These are phyloP conservation scores for Philotrypesis tridentata DNA, from an alignment of 1,140 invertebrate genomes.

Conservation along the genomic window DNA sequence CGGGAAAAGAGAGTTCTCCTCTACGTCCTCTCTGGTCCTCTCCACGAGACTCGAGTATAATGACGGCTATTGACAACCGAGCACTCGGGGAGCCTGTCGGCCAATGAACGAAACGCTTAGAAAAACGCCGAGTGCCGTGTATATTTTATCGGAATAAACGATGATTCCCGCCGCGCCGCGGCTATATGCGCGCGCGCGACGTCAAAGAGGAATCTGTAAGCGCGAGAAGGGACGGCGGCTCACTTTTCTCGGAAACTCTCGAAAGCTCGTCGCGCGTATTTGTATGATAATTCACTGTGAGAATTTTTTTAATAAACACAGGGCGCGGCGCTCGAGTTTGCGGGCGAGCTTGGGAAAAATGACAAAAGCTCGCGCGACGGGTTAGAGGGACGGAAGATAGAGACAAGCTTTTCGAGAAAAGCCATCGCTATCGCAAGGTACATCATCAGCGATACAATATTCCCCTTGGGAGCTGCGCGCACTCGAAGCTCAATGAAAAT, in stretches of 20 bases:
- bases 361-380: slow-evolving; percentile 1
- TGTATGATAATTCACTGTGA: neutral
- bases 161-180: too few relatives aligned
- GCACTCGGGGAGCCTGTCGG: too few relatives aligned
- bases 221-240: too few relatives aligned
- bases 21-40: neutral
- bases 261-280: too few relatives aligned
- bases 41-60: neutral
- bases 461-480: neutral
- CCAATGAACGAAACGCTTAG: too few relatives aligned
- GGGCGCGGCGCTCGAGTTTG: too few relatives aligned
- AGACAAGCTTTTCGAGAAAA: slow-evolving; percentile 23
- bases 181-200: too few relatives aligned
- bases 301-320: neutral
- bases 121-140: too few relatives aligned
- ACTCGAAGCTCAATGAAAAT: slow-evolving; percentile 37
- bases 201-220: too few relatives aligned
- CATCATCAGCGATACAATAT: slow-evolving; percentile 40
- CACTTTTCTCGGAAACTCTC: too few relatives aligned
- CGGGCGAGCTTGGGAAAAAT: neutral
- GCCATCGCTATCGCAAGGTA: slow-evolving; percentile 35
- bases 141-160: too few relatives aligned
- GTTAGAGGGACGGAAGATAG: too few relatives aligned
- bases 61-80: slow-evolving; percentile 30
- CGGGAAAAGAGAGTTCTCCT: neutral